phyloP scores from a whole-genome alignment of 2,113 vertebrate genomes.

The Artemisiospiza belli region DNA sequence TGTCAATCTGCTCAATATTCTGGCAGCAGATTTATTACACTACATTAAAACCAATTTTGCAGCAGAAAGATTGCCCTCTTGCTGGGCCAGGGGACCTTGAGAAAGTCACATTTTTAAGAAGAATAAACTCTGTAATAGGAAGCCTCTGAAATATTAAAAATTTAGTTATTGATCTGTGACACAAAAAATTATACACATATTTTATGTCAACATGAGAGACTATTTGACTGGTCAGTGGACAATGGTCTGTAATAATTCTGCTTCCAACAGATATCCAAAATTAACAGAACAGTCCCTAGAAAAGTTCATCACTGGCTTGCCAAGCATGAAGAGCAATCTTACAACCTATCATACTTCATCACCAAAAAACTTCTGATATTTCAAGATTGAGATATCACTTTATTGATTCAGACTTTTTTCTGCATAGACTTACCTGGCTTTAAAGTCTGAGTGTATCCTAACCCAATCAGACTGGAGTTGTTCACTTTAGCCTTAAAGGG shows the following conservation, averaged over 20 bases:
- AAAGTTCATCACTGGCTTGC: background rate
- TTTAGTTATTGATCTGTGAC: background rate
- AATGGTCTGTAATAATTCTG: background rate
- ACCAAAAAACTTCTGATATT: background rate
- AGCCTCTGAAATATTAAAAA: background rate
- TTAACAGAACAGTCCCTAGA: background rate
- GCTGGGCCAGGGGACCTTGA: background rate
- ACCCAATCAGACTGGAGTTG: slow-evolving; percentile 95
- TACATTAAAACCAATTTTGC: background rate
- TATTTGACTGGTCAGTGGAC: background rate
- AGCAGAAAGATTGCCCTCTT: background rate
- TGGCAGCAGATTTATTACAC: slow-evolving; percentile 28
- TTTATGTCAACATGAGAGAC: background rate
- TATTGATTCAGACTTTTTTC: background rate
- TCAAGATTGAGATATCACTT: background rate
- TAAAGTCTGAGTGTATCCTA: slow-evolving; percentile 96
- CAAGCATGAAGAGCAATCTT: background rate
- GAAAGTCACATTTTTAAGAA: background rate
- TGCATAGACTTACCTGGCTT: slow-evolving; percentile 86
- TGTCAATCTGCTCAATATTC: background rate
- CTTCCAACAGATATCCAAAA: background rate
- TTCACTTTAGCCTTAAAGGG: slow-evolving; percentile 94
- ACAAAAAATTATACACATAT: background rate
- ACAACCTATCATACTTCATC: background rate
- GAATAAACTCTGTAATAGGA: slow-evolving; percentile 4